A percentile compares a stretch with the other conserved stretches of the same genome.
Evolutionary conservation across 2,888 invertebrate genomes (phyloP).

Genomic region (Caenorhabditis angaria): DNA sequence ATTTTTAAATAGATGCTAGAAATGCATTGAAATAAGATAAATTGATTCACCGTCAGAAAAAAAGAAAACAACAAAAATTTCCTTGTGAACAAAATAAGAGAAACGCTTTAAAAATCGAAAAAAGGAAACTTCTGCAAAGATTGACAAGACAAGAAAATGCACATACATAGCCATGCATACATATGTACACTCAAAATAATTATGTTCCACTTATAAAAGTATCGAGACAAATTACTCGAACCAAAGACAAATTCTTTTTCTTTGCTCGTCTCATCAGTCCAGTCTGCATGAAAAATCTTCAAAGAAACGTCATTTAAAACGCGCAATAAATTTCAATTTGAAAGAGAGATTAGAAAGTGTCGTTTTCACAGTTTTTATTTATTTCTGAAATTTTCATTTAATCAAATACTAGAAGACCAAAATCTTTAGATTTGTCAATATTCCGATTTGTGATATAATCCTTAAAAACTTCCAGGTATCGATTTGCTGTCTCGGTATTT

Average conservation of each 20-base stretch:
- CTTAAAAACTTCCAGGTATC: not conserved
- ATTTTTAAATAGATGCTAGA: too few species aligned
- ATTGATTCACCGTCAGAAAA: too few species aligned
- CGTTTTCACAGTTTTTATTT: too few species aligned
- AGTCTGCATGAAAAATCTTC: constrained; percentile 11
- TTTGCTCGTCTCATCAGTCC: not conserved
- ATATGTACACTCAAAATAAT: not conserved
- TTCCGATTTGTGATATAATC: not conserved
- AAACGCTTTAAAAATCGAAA: too few species aligned
- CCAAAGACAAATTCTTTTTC: not conserved
- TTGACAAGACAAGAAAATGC: not conserved
- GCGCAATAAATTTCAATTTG: constrained; percentile 6
- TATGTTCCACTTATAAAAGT: not conserved
- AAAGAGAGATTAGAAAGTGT: not conserved
- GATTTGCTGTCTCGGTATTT: not conserved
- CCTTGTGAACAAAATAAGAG: too few species aligned
- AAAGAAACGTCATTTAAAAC: constrained; percentile 11
- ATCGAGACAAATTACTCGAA: constrained; percentile 10
- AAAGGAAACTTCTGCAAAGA: not conserved
- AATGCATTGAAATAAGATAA: too few species aligned
- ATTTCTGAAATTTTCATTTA: too few species aligned
- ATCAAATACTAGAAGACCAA: too few species aligned
- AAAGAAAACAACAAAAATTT: too few species aligned
- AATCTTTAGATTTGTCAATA: not conserved
- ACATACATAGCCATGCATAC: not conserved